These are phyloP conservation scores for Colinus virginianus DNA, from an alignment of 2,113 vertebrate genomes.

Conservation along the genomic window DNA sequence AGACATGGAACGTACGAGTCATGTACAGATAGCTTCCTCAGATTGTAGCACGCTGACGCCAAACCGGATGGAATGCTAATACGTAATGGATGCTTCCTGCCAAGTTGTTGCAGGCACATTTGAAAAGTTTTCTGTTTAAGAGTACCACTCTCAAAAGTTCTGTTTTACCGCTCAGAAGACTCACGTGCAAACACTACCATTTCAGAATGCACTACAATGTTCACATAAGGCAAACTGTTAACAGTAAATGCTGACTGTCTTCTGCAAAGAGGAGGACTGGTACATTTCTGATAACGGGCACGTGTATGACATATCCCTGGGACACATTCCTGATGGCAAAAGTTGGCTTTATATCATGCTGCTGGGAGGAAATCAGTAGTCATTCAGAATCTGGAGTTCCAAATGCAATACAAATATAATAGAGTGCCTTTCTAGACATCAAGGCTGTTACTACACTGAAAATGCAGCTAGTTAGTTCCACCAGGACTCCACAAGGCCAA, in stretches of 20 bases:
- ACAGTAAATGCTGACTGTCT: not conserved
- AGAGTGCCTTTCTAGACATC: not conserved
- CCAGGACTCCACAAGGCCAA: not conserved
- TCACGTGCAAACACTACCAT: not conserved
- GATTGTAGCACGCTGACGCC: not conserved
- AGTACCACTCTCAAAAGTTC: slow-evolving; percentile 5
- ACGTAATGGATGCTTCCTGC: not conserved
- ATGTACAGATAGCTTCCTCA: not conserved
- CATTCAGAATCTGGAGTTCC: not conserved
- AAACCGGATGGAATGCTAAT: slow-evolving; percentile 16
- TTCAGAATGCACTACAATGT: not conserved
- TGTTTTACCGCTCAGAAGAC: not conserved
- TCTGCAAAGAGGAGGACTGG: not conserved
- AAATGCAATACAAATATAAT: not conserved
- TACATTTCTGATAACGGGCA: not conserved
- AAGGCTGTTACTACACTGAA: not conserved
- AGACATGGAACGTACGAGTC: not conserved
- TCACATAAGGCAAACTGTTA: not conserved
- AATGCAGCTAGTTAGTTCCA: not conserved
- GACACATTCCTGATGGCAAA: not conserved
- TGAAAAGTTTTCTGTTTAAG: slow-evolving; percentile 18
- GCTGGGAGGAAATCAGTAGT: not conserved
- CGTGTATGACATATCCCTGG: not conserved
- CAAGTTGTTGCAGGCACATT: not conserved
- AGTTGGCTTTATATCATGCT: not conserved